Base-by-base conservation (phyloP, 2,113 vertebrate genomes). In the Bubo blakistoni region DNA sequence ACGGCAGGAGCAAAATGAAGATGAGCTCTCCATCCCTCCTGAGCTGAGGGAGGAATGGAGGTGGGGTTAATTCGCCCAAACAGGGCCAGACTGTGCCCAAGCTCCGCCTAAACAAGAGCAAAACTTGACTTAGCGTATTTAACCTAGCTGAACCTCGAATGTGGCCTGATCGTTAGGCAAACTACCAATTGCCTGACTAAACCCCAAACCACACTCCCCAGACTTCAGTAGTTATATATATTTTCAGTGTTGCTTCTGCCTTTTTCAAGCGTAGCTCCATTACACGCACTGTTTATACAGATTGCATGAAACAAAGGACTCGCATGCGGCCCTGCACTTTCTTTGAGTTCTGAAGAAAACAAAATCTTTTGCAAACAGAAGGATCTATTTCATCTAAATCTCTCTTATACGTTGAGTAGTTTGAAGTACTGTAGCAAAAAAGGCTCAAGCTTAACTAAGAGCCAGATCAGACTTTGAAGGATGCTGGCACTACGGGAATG, bases 151-250 rank as follows among this genome's bases (percentile, higher is more conserved):
- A 92, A 42, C 72, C 92, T 79, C 19, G 2, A 26, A 20, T 24
- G 92, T 80, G 87, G 92, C 85, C 88, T 46, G 76, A 52, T 66
- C 1, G 3, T 65, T 32, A 46, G 82, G 51, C 58, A 6, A 92
- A 47, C 79, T 40, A 88, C 79, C 88, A 74, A 38, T 49, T 78
- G 82, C 80, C 86, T 71, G 63, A 34, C 2, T 11, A 78, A 96
- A 86, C 92, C 94, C 63, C 91, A 93, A 81, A 83, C 90, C 96
- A 81, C 85, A 29, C 38, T 63, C 44, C 76, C 72, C 86, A 84
- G 85, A 8, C 82, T 66, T 13, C 42, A n/a, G 80, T 1, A 26
- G 74, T 78, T 72, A 2, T 27, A 30, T 52, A 27, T 42, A 46
- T 80, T 71, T 85, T 52, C 42, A 58, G 71, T 66, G 36, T 38